phyloP scores from a whole-genome alignment of 2,113 vertebrate genomes.

The Corapipo altera region DNA sequence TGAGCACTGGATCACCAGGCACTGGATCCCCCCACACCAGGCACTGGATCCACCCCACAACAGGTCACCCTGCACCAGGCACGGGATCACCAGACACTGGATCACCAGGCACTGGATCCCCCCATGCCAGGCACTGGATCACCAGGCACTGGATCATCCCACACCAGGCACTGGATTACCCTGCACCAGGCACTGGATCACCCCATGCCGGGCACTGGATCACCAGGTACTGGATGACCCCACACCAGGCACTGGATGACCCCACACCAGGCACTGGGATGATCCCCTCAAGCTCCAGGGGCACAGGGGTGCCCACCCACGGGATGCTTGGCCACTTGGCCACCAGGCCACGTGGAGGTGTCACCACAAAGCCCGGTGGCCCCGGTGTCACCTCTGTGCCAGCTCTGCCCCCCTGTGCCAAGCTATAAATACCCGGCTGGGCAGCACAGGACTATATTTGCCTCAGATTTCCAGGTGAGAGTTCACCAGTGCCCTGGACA shows the following conservation, averaged over 20 bases:
- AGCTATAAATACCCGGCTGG: slow-evolving; percentile 6
- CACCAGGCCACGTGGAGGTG: not conserved
- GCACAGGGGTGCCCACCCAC: not conserved
- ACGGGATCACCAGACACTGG: too few species aligned
- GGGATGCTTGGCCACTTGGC: not conserved
- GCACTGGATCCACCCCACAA: not conserved
- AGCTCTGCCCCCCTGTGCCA: not conserved
- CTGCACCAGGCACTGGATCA: not conserved
- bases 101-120: not conserved
- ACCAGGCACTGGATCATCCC: too few species aligned
- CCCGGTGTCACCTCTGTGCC: not conserved
- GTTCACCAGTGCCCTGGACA: not conserved
- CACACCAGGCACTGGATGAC: not conserved
- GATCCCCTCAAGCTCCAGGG: rapidly evolving
- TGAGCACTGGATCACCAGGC: not conserved
- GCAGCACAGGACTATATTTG: not conserved
- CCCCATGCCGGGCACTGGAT: too few species aligned
- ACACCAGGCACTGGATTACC: not conserved
- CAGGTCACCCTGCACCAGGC: too few species aligned
- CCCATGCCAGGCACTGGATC: not conserved
- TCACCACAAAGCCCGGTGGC: not conserved
- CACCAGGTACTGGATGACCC: too few species aligned
- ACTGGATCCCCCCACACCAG: not conserved
- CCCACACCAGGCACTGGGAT: not conserved
- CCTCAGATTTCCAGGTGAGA: slow-evolving; percentile 53